phyloP scores from a whole-genome alignment of 2,797 vertebrate genomes.

The Dryobates pubescens region DNA sequence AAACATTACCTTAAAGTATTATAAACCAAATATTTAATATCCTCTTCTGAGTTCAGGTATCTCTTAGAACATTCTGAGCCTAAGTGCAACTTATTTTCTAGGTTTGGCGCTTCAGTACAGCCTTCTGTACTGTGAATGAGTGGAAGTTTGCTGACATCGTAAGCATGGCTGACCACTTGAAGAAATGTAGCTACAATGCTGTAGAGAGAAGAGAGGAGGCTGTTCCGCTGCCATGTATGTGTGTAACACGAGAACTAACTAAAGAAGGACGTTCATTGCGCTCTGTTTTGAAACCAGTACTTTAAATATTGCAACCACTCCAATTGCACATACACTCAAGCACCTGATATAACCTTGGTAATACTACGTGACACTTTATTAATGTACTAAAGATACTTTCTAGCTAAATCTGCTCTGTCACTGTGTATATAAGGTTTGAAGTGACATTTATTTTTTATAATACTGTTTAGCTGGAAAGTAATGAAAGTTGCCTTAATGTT shows the following conservation, averaged over 20 bases:
- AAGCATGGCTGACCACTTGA: slow-evolving; percentile 99
- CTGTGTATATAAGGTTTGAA: slow-evolving; percentile 88
- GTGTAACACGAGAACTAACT: slow-evolving; percentile 96
- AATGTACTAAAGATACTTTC: slow-evolving; percentile 82
- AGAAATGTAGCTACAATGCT: slow-evolving; percentile 94
- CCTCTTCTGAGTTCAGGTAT: not conserved
- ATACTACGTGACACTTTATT: slow-evolving; percentile 80
- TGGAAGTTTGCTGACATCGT: slow-evolving; percentile 98
- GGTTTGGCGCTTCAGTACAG: slow-evolving; percentile 99
- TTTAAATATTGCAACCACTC: slow-evolving; percentile 78
- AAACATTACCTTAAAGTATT: not conserved
- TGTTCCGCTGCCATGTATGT: slow-evolving; percentile 96
- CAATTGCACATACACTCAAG: slow-evolving; percentile 74
- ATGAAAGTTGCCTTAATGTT: slow-evolving; percentile 88
- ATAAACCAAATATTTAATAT: not conserved
- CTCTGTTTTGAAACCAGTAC: slow-evolving; percentile 95
- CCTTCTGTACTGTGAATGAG: slow-evolving; percentile 95
- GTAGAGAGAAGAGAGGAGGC: slow-evolving; percentile 91
- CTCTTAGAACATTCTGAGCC: slow-evolving; percentile 37
- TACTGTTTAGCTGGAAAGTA: slow-evolving; percentile 81
- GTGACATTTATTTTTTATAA: slow-evolving; percentile 91
- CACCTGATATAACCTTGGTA: slow-evolving; percentile 79
- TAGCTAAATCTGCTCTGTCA: slow-evolving; percentile 81
- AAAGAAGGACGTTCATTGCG: slow-evolving; percentile 94
- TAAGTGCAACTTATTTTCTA: slow-evolving; percentile 76